Evolutionary conservation across 2,888 invertebrate species (phyloP), one percentile per base, ranked within the genome.

Genomic region (Morpho deidamia): DNA sequence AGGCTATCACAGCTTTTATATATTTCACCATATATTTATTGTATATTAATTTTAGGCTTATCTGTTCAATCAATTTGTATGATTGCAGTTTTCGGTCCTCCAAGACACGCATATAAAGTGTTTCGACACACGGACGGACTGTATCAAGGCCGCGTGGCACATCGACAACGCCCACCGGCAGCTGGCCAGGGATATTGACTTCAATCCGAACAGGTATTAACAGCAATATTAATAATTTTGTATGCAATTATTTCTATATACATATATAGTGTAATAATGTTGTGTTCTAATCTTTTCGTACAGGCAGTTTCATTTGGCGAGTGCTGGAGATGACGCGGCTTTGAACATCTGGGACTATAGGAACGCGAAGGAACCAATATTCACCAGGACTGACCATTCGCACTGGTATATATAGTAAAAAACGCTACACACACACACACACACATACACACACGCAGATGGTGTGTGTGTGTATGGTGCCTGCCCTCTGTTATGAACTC

Each of bases 301-400:
- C 66, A 88, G 88, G 54, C 98, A 98, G 70, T 98, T 98, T 72
- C 96, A 96, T 68, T 76, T 99, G 60, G 96, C 96, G 0, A 97
- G 96, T 1, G 98, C 97, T 62, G 99, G 99, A 0, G 99, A 99
- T 79, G 99, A 99, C 82, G 98, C 97, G 0, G 94, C 94, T 45
- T 92, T 97, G 11, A 97, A 97, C 75, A 97, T 99, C 66, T 99
- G 99, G 99, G 99, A 99, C 80, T 95, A 96, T 66, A 91, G 99
- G 49, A 95, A 95, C 72, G 91, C 94, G 0, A 91, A 91, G 51
- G 92, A 94, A 60, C 95, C 98, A 0, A 92, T 98, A 7, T 93
- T 96, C 72, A 93, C 93, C 23, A 90, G 95, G 55, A 94, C 93
- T 49, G 96, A 96, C 76, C 97, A 97, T 78, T 95, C 96, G 0